Base-by-base conservation (phyloP, 2,113 vertebrate species). In the Oncorhynchus keta region DNA sequence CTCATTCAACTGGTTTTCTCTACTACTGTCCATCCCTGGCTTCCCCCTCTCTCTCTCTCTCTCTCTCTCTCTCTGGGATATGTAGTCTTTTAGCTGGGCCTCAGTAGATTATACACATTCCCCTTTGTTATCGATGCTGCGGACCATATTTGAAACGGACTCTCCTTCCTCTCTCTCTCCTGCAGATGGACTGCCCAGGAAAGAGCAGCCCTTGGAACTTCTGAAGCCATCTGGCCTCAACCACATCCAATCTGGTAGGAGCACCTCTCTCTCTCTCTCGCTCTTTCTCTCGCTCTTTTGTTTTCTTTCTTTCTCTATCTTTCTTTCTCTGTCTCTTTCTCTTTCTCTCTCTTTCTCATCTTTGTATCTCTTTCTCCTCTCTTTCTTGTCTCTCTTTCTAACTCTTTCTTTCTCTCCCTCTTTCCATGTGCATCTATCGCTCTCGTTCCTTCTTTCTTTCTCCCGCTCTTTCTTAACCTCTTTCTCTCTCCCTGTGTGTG, bases 221-320 rank as follows among this genome's bases (percentile, higher is more conserved):
- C 81, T 91, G 28, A 89, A 90, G 74, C 80, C 89, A 71, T 72
- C 85, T 70, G 30, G 80, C 77, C 76, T 64, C 82, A 91, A 90
- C 82, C 86, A 89, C 83, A 81, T 92, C 82, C 79, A 79, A 69
- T 70, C 88, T 35, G 87, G 90, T 93, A 91, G 75, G 90, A 78
- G 30, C 48, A 30, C 35, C 30, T 1, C 49, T 30, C 45, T 64
- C 45, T 64, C 22, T 64, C 70, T 65, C 75, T 49, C 20, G 51
- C 64, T 65, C 35, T 74, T 35, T 79, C 32, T 55, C 14, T 45
- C 68, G 72, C 73, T 74, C 74, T 51, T 65, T 59, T 45, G 6
- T 45, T 51, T 32, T 70, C 72, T 65, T 45, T 65, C 28, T 35
- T n/a, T 61, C 13, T 39, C 18, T 39, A 18, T 39, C 9, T 22